Evolutionary conservation across 2,888 invertebrate species (phyloP), one percentile per base, ranked within the genome.

Genomic region (Schizotus pectinicornis): DNA sequence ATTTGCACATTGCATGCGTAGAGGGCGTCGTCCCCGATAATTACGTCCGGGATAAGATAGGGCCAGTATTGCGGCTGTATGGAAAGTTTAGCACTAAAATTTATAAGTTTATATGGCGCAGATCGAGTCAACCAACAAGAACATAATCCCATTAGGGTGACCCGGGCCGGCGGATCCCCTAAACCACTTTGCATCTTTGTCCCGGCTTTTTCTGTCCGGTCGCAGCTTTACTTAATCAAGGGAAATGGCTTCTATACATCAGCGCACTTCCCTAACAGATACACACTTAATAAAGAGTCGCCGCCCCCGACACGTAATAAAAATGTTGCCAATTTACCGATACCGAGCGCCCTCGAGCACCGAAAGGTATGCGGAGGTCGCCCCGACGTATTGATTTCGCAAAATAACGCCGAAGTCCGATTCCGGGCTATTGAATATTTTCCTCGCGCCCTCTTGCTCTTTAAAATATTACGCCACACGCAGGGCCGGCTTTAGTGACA

Each of bases 131-230:
- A 61, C 64, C 63, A 66, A 59, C 58, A 47, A 59, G 51, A 47
- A 65, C 68, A 67, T 71, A 72, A 72, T 72, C 70, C 70, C 67
- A 69, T 71, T 72, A 71, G 67, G 65, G 67, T 65, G 67, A 70
- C 70, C 67, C 64, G 63, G 62, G 61, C 60, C 56, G 61, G 61
- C 47, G 62, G 64, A 70, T 68, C 68, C 67, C 63, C 62, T 73
- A 72, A 73, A 73, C 71, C 71, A 72, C 71, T 73, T 72, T 73
- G 71, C 72, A 73, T 73, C 71, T 70, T 70, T 67, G 66, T 64
- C 68, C 62, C 61, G 63, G 67, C 66, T 68, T 71, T 70, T 69
- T 71, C 68, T 65, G 67, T 68, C 67, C 67, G 60, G 61, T 56
- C 64, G 66, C 68, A 71, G 71, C 69, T 72, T 71, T 72, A 69